Conservation (phyloP, 1,140 invertebrate species). For the Drosophila athabasca region DNA sequence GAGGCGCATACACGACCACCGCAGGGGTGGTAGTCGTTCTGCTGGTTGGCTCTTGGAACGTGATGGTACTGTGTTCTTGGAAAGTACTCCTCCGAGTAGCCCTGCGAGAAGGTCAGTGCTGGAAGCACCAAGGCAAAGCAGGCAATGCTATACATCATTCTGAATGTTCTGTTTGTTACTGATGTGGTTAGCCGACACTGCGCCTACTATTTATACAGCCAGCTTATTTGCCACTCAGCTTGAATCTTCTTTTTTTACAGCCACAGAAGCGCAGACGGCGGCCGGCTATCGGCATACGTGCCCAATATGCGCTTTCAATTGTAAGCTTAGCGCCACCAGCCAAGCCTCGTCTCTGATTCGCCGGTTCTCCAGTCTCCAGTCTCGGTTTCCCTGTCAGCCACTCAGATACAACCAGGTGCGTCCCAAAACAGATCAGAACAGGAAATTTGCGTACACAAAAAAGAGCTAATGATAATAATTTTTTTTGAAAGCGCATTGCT, state of each 20-base stretch:
- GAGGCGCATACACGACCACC: slow-evolving; percentile 37
- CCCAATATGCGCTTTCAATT: slow-evolving; percentile 14
- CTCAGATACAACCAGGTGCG: slow-evolving; percentile 7
- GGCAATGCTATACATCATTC: slow-evolving; percentile 17
- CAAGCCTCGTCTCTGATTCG: slow-evolving; percentile 9
- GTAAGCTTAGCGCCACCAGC: slow-evolving; percentile 16
- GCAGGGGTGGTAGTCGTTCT: slow-evolving; percentile 20
- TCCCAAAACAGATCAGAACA: background rate
- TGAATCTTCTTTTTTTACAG: slow-evolving; percentile 10
- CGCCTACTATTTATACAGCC: slow-evolving; percentile 30
- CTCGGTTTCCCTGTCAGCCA: slow-evolving; percentile 11
- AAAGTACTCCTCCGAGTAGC: slow-evolving; percentile 17
- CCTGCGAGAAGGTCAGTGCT: slow-evolving; percentile 10
- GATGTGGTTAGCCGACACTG: slow-evolving; percentile 31
- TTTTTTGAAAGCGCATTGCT: too few relatives aligned
- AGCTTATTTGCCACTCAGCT: background rate
- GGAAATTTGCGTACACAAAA: slow-evolving; percentile 11
- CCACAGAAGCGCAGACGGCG: slow-evolving; percentile 19
- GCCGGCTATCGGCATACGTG: slow-evolving; percentile 34
- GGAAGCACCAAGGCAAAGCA: slow-evolving; percentile 5
- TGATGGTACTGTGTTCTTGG: background rate
- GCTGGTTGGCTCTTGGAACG: background rate
- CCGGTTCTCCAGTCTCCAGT: slow-evolving; percentile 12
- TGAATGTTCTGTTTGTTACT: slow-evolving; percentile 19
- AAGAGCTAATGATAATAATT: background rate